Evolutionary conservation across 2,888 invertebrate species (phyloP), one percentile per base, ranked within the genome.

Genomic region (Capitulum mitella): DNA sequence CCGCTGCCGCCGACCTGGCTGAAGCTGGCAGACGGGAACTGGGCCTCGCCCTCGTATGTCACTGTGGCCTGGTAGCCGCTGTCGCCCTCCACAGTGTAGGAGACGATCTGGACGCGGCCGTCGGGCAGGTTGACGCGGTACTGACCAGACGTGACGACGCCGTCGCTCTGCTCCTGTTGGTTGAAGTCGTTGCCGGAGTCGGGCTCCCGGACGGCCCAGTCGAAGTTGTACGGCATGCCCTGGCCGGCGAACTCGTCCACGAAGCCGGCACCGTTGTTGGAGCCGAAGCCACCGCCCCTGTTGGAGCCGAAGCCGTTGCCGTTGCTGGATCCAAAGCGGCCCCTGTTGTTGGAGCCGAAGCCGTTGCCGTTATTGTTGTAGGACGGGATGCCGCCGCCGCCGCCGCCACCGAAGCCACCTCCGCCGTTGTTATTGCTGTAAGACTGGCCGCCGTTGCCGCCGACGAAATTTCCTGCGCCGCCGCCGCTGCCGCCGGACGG

Each of bases 41-140:
- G 75, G 1, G 78, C 70, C 46, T 54, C 61, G 46, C 78, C 78
- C 54, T 78, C 70, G 37, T 76, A 78, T 3, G 43, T 46, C 14
- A 78, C 78, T 76, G 51, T 64, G 26, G 78, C 78, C 48, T 58
- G 58, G 43, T 37, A 76, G 34, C 78, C 78, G 75, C 74, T 78
- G 32, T 75, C 78, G 8, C 74, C 70, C 46, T 46, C 61, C 76
- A 74, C 78, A 19, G 78, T 78, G 78, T 78, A 78, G 75, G 76
- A 43, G 74, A 78, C 78, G n/a, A 75, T 77, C 51, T 78, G 78
- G 37, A 78, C 75, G n/a, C 78, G 70, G 29, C 78, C 78, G 75
- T 78, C 78, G 32, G 78, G 78, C 51, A 77, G 76, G 51, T 70
- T 51, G 29, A 78, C 78, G 22, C 61, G 19, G 70, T 76, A 78